Conservation (phyloP, 2,888 invertebrate species). For the Drosophila mayaguana region DNA sequence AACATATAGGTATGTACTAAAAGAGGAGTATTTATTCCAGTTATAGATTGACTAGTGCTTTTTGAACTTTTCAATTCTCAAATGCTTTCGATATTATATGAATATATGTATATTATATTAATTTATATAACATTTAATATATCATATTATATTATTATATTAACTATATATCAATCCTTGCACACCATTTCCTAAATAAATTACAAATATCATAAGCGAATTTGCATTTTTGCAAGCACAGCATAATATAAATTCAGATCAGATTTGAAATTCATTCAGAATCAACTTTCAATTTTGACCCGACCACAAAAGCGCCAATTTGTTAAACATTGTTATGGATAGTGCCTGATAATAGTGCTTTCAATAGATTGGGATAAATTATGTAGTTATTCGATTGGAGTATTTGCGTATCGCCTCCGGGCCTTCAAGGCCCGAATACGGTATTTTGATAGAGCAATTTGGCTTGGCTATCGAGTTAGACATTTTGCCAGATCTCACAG, state of each 20-base stretch:
- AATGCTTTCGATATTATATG: no score
- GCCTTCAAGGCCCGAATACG: not conserved
- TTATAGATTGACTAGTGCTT: no score
- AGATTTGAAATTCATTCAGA: not conserved
- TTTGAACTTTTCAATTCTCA: no score
- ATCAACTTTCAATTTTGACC: not conserved
- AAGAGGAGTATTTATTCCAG: no score
- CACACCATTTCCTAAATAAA: no score
- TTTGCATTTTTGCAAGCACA: no score
- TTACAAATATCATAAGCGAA: no score
- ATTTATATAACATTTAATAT: no score
- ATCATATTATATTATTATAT: no score
- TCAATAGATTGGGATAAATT: not conserved
- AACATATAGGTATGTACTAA: no score
- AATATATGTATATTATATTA: no score
- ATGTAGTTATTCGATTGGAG: not conserved
- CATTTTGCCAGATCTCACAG: conserved; percentile 26
- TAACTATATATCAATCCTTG: no score
- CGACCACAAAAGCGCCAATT: not conserved
- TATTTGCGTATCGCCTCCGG: not conserved
- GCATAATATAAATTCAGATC: not conserved
- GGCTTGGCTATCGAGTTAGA: not conserved
- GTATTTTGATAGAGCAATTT: conserved; percentile 2
- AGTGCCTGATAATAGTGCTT: not conserved
- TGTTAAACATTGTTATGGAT: not conserved